Conservation (phyloP, 2,888 invertebrate genomes). For the Gortyna flavago region DNA sequence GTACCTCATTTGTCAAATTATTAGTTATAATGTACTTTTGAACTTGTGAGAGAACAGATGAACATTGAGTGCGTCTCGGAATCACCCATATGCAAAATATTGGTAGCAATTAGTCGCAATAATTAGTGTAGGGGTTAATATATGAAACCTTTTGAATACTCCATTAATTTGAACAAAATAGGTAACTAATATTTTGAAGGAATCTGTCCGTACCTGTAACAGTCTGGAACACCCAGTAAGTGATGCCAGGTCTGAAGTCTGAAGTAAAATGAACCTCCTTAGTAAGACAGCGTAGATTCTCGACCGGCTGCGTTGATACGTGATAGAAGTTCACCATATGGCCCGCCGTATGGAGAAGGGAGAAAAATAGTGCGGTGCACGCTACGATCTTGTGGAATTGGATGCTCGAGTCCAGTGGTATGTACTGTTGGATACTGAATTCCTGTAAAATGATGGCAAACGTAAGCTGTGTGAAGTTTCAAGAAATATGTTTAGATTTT, state of each 20-base stretch:
- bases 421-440: conserved; percentile 97
- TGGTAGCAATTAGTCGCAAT: too few relatives aligned
- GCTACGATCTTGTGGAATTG: conserved; percentile 99
- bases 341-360: conserved; percentile 97
- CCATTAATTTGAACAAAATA: too few relatives aligned
- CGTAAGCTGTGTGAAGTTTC: neutral
- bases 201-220: conserved; percentile 93
- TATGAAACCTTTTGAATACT: too few relatives aligned
- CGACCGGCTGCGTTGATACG: conserved; percentile 98
- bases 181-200: too few relatives aligned
- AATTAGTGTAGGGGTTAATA: neutral
- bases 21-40: too few relatives aligned
- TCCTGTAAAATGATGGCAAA: conserved; percentile 85
- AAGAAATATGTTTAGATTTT: too few relatives aligned
- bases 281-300: conserved; percentile 97
- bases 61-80: too few relatives aligned
- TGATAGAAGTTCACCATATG: conserved; percentile 99
- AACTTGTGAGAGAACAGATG: too few relatives aligned
- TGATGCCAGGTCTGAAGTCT: conserved; percentile 97
- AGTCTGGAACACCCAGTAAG: conserved; percentile 98
- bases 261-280: conserved; percentile 98
- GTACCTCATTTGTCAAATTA: too few relatives aligned
- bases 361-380: conserved; percentile 98
- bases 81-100: too few relatives aligned
- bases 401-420: conserved; percentile 98